These are phyloP conservation scores for Marcusenius ussheri DNA, from an alignment of 2,113 vertebrate genomes.

Conservation along the genomic window DNA sequence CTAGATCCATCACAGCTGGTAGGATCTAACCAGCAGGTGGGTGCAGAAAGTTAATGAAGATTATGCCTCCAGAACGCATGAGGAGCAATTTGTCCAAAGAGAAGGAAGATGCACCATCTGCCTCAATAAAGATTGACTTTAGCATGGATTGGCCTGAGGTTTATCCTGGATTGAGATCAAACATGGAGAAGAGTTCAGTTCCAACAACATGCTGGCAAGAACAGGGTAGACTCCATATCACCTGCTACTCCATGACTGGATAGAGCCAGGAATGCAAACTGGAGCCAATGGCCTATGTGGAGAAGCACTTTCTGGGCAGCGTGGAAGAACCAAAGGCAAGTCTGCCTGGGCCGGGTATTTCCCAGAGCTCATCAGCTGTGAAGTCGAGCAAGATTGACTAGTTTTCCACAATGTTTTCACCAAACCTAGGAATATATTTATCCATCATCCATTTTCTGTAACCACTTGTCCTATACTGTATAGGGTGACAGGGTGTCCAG, in stretches of 20 bases:
- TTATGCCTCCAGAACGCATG: neutral
- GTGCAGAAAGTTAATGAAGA: neutral
- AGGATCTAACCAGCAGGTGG: neutral
- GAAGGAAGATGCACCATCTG: conserved; percentile 4
- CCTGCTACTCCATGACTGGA: neutral
- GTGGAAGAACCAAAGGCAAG: neutral
- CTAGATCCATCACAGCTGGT: neutral
- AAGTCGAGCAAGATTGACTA: neutral
- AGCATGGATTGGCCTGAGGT: neutral
- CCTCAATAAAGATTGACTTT: conserved; percentile 3
- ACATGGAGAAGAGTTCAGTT: neutral
- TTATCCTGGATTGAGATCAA: conserved; percentile 3
- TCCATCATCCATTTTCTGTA: neutral
- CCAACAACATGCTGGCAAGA: neutral
- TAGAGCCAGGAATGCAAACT: conserved; percentile 17
- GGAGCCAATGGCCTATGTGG: conserved; percentile 39
- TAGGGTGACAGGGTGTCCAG: neutral
- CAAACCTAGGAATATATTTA: neutral
- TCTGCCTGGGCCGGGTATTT: neutral
- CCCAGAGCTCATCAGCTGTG: neutral
- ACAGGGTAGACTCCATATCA: neutral
- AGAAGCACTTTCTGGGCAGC: conserved; percentile 33
- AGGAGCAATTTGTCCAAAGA: neutral
- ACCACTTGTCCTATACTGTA: neutral
- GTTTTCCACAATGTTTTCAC: neutral